Conservation (phyloP, 2,113 vertebrate genomes). For the Chaenocephalus aceratus region DNA sequence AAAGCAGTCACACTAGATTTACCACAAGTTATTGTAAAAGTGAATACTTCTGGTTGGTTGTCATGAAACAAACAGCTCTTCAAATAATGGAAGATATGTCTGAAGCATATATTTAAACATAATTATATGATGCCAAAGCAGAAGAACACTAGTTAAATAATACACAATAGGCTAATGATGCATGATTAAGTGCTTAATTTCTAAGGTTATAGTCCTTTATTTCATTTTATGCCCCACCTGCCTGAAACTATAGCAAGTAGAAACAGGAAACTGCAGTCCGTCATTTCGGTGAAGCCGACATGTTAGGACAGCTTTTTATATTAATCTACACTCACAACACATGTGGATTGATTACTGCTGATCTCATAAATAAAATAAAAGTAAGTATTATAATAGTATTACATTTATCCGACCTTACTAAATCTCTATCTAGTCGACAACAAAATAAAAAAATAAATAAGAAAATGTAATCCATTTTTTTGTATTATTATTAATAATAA, state of each 20-base stretch:
- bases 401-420: not conserved
- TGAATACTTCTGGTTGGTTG: slow-evolving; percentile 16
- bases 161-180: not conserved
- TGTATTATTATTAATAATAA: too few species aligned
- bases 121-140: not conserved
- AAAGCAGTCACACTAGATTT: slow-evolving; percentile 20
- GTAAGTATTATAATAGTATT: not conserved
- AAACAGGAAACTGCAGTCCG: slow-evolving; percentile 12
- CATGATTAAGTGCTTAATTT: slow-evolving; percentile 2
- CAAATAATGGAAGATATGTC: slow-evolving; percentile 1
- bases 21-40: slow-evolving; percentile 28
- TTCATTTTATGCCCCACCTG: slow-evolving; percentile 21
- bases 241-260: slow-evolving; percentile 13
- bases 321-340: not conserved
- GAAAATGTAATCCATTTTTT: too few species aligned
- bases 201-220: not conserved
- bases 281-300: not conserved
- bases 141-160: slow-evolving; percentile 18
- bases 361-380: not conserved
- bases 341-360: not conserved
- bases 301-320: not conserved
- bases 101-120: slow-evolving; percentile 4
- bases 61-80: slow-evolving; percentile 10
- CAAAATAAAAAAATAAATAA: too few species aligned
- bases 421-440: too few species aligned